phyloP scores from a whole-genome alignment of 2,888 invertebrate genomes.

The Polydrusus cervinus region DNA sequence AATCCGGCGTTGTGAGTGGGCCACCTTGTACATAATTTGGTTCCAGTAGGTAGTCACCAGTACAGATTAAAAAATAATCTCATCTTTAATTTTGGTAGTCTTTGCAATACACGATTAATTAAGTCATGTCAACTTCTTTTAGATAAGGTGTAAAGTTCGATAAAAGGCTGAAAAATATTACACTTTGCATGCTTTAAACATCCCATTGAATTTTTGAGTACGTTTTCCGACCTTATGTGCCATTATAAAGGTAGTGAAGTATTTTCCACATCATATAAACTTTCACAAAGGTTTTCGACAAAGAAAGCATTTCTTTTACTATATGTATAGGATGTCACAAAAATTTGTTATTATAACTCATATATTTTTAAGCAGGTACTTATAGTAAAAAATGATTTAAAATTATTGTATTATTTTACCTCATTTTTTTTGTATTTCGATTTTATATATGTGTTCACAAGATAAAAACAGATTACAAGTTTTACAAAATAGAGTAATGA shows the following conservation, averaged over 20 bases:
- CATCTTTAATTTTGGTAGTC: background rate
- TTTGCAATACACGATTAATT: constrained; percentile 17
- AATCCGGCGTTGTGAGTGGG: too few relatives aligned
- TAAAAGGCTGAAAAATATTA: constrained; percentile 26
- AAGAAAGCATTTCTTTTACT: background rate
- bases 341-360: too few relatives aligned
- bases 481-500: too few relatives aligned
- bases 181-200: constrained; percentile 15
- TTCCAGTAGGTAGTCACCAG: too few relatives aligned
- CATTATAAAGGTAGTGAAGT: constrained; percentile 18
- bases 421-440: too few relatives aligned
- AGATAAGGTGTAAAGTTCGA: background rate
- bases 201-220: constrained; percentile 35
- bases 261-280: constrained; percentile 20
- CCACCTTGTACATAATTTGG: background rate
- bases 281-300: background rate
- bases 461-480: too few relatives aligned
- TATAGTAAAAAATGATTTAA: too few relatives aligned
- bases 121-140: constrained; percentile 34
- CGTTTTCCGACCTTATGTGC: constrained; percentile 30
- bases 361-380: too few relatives aligned
- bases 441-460: too few relatives aligned
- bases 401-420: too few relatives aligned
- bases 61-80: too few relatives aligned
- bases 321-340: background rate